Conservation (phyloP, 2,113 vertebrate genomes). For the Paratilapia polleni region DNA sequence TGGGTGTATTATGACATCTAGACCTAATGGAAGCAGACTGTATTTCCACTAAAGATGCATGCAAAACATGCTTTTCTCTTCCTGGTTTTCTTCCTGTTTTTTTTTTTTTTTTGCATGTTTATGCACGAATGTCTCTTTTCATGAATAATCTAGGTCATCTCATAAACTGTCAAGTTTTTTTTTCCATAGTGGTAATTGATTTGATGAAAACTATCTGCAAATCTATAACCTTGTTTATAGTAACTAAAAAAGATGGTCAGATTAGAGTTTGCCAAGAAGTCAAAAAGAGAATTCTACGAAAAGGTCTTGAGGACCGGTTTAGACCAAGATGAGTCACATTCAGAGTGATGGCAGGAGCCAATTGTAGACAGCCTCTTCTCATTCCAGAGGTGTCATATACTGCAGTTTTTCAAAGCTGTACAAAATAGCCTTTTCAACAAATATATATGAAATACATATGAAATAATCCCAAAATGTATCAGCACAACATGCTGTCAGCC, state of each 20-base stretch:
- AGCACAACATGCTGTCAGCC: accelerated
- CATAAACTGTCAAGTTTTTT: not conserved
- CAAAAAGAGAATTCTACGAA: not conserved
- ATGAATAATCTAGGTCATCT: not conserved
- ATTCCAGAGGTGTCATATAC: no score
- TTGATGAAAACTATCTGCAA: not conserved
- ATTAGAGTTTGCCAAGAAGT: not conserved
- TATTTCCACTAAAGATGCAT: not conserved
- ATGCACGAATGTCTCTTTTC: constrained; percentile 1
- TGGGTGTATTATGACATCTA: not conserved
- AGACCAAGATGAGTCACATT: no score
- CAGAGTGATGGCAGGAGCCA: no score
- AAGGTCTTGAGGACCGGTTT: not conserved
- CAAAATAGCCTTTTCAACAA: not conserved
- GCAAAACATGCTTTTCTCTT: not conserved
- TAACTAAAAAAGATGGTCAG: not conserved
- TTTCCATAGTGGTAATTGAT: not conserved
- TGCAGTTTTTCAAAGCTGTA: accelerated
- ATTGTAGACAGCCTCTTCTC: no score
- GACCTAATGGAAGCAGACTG: not conserved
- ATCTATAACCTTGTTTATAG: not conserved
- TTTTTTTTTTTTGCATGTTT: accelerated
- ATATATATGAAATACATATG: accelerated
- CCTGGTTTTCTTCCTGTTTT: not conserved
- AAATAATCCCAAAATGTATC: not conserved